phyloP scores from a whole-genome alignment of 2,888 invertebrate genomes.

The Brachypterus glaber region DNA sequence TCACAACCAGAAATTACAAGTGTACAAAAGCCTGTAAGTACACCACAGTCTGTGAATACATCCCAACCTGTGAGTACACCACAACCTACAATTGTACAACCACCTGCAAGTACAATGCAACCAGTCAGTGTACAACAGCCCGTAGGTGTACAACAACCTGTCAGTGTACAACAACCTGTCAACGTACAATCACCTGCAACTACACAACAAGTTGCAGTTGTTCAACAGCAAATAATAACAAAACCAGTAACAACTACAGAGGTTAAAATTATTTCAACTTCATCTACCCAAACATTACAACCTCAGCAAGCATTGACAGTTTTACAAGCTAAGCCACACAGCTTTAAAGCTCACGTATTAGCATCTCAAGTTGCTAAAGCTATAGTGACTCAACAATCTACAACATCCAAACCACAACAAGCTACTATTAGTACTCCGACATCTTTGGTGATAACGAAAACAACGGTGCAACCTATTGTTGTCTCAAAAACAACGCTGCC shows the following conservation, averaged over 20 bases:
- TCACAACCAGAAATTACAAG: conserved; percentile 3
- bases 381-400: conserved; percentile 27
- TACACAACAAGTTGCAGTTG: conserved; percentile 28
- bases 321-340: conserved; percentile 43
- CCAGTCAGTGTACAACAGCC: conserved; percentile 28
- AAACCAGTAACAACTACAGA: conserved; percentile 19
- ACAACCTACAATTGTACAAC: conserved; percentile 12
- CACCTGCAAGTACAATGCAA: conserved; percentile 19
- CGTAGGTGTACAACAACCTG: conserved; percentile 13
- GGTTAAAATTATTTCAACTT: too few relatives aligned
- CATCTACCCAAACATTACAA: conserved; percentile 19
- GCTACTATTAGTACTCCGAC: conserved; percentile 19
- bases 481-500: not conserved
- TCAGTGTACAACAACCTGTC: conserved; percentile 20
- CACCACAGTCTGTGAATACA: conserved; percentile 12
- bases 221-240: conserved; percentile 6
- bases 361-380: conserved; percentile 43
- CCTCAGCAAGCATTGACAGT: conserved; percentile 22
- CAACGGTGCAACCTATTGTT: not conserved
- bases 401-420: conserved; percentile 16
- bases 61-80: conserved; percentile 17
- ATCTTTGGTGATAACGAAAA: conserved; percentile 10
- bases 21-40: conserved; percentile 2
- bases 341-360: conserved; percentile 54
- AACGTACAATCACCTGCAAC: conserved; percentile 40